Evolutionary conservation across 23 tunicate genomes (phyloP).

Genomic region (Trididemnum clinides): DNA sequence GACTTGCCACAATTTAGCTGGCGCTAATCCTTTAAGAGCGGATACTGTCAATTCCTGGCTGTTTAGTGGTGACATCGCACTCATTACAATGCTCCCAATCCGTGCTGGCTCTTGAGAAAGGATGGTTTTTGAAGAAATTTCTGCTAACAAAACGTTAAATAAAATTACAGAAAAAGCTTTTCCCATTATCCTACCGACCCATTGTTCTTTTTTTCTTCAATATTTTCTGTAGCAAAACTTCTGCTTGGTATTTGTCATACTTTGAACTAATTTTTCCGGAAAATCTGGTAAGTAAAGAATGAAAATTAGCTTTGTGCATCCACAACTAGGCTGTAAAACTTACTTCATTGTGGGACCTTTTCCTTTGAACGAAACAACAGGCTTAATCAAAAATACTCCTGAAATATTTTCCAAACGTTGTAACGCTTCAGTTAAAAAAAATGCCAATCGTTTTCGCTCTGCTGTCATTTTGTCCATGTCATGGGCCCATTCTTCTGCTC

Average conservation of each 20-base stretch:
- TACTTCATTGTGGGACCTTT: conserved; percentile 50
- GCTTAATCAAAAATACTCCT: conserved; percentile 89
- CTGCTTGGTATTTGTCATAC: conserved; percentile 82
- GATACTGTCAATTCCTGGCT: too few relatives aligned
- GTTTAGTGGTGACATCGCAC: too few relatives aligned
- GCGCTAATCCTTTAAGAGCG: too few relatives aligned
- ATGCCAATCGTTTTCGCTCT: conserved; percentile 60
- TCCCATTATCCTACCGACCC: too few relatives aligned
- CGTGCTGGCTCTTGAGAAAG: too few relatives aligned
- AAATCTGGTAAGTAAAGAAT: too few relatives aligned
- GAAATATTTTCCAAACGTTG: conserved; percentile 71
- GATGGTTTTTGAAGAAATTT: too few relatives aligned
- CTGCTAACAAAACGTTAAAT: too few relatives aligned
- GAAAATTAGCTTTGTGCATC: background rate
- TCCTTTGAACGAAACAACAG: conserved; percentile 73
- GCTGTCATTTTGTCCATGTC: conserved; percentile 82
- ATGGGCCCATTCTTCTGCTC: conserved; percentile 81
- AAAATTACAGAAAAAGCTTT: too few relatives aligned
- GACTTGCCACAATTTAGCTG: too few relatives aligned
- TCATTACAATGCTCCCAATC: too few relatives aligned
- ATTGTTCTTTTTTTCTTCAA: background rate
- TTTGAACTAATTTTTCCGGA: conserved; percentile 87
- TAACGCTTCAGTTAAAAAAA: conserved; percentile 67
- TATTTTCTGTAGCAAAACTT: conserved; percentile 72
- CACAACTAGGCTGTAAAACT: conserved; percentile 1